phyloP scores from a whole-genome alignment of 1,140 invertebrate genomes.

The Nasonia giraulti region DNA sequence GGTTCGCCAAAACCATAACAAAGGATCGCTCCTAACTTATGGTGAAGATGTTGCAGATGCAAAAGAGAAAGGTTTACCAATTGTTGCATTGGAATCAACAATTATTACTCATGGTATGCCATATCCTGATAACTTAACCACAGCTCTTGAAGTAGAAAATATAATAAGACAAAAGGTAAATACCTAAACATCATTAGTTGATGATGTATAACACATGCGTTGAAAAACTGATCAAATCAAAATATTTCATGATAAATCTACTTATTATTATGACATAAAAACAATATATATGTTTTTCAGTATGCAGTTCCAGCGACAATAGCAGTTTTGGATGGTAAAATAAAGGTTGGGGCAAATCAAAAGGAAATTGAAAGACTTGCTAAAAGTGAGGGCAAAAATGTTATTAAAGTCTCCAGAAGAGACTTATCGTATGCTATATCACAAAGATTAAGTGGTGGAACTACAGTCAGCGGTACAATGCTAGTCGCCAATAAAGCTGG shows the following conservation, averaged over 20 bases:
- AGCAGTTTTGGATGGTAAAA: slow-evolving; percentile 88
- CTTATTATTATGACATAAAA: background rate
- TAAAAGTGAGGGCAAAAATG: slow-evolving; percentile 78
- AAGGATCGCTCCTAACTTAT: slow-evolving; percentile 49
- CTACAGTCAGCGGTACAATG: slow-evolving; percentile 97
- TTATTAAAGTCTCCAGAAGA: slow-evolving; percentile 81
- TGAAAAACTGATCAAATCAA: background rate
- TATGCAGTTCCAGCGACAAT: slow-evolving; percentile 96
- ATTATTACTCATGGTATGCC: slow-evolving; percentile 99
- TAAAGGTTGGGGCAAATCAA: slow-evolving; percentile 86
- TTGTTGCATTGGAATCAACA: slow-evolving; percentile 97
- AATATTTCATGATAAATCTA: background rate
- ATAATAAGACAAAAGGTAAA: slow-evolving; percentile 81
- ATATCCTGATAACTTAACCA: slow-evolving; percentile 92
- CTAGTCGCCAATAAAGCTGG: slow-evolving; percentile 85
- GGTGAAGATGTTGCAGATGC: slow-evolving; percentile 77
- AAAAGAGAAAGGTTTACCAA: slow-evolving; percentile 77
- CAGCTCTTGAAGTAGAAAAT: slow-evolving; percentile 88
- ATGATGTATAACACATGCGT: background rate
- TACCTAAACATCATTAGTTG: slow-evolving; percentile 62
- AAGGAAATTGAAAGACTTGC: slow-evolving; percentile 79
- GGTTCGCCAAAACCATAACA: background rate
- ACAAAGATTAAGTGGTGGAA: slow-evolving; percentile 89
- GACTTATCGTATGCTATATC: slow-evolving; percentile 88
- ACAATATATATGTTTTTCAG: slow-evolving; percentile 69